Conservation (phyloP, 2,797 vertebrate species). For the Tokudaia muenninki region DNA sequence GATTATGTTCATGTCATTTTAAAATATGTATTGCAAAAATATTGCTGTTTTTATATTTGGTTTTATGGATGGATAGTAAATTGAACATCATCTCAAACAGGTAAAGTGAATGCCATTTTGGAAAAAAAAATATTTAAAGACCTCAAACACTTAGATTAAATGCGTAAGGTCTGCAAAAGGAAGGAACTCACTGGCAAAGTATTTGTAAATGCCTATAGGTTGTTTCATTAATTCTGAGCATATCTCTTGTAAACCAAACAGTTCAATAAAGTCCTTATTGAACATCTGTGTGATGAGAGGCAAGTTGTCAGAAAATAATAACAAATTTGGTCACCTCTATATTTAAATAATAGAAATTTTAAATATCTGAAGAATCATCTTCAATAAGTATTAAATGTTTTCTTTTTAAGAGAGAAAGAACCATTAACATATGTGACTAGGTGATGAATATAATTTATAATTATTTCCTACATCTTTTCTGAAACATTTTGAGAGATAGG, state of each 20-base stretch:
- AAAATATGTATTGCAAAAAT: not conserved
- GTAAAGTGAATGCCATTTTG: conserved; percentile 31
- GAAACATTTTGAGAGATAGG: conserved; percentile 83
- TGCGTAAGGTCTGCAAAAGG: conserved; percentile 9
- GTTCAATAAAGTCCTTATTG: not conserved
- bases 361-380: conserved; percentile 50
- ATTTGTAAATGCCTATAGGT: not conserved
- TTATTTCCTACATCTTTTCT: conserved; percentile 86
- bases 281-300: not conserved
- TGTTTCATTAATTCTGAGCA: not conserved
- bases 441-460: conserved; percentile 84
- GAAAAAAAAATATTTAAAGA: conserved; percentile 41
- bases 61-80: conserved; percentile 6
- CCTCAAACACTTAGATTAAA: conserved; percentile 25
- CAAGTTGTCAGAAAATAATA: not conserved
- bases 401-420: conserved; percentile 72
- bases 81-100: conserved; percentile 6
- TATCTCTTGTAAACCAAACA: not conserved
- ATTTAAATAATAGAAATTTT: conserved; percentile 58
- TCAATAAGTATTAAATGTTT: conserved; percentile 42
- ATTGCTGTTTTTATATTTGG: conserved; percentile 27
- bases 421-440: conserved; percentile 79
- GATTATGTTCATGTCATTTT: not conserved
- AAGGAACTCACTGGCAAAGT: not conserved
- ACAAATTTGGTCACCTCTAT: conserved; percentile 7